Base-by-base conservation (phyloP, 2,113 vertebrate genomes). In the Lontra canadensis region DNA sequence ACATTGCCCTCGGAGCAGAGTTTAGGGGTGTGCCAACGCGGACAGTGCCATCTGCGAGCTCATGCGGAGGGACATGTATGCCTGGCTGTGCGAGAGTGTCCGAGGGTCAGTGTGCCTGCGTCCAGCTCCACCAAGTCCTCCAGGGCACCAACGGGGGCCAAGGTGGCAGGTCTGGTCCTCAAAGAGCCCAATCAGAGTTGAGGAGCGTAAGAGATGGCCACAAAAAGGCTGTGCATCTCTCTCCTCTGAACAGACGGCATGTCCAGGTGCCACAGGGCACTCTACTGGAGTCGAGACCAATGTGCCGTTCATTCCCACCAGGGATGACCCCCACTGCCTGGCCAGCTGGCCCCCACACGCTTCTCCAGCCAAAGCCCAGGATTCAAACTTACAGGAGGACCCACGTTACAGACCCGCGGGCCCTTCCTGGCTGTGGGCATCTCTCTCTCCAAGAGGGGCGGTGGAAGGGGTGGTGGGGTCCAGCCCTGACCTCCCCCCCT, bases 261-360 rank as follows among this genome's bases (percentile, higher is more conserved):
- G 89, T 59, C 76, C 94, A 88, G 84, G 69, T 94, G 89, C 95
- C 90, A 11, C 42, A 13, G 94, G 94, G 80, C 80, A 65, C 87
- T 86, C 36, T 3, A 9, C 63, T 21, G n/a, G 13, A 29, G 65
- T 57, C 0, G 2, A 59, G 81, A 82, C 78, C 85, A 67, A 4
- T 1, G 4, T 49, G 76, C 44, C n/a, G 12, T 8, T 83, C 17
- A 1, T 49, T 39, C 52, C 93, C 10, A 0, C 57, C 7, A 8
- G 82, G 36, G 39, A n/a, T 25, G 49, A 84, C 47, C 39, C 85
- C 92, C 26, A 26, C 91, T 0, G 4, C 18, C 87, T 31, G 44
- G 83, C 86, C 96, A 95, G 59, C 97, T 79, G 88, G 80, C 17
- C 69, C 78, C 71, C 61, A 55, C 25, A 5, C 14, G n/a, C 74